Conservation (phyloP, 2,888 invertebrate genomes). For the Arrhopalites spinosus region DNA sequence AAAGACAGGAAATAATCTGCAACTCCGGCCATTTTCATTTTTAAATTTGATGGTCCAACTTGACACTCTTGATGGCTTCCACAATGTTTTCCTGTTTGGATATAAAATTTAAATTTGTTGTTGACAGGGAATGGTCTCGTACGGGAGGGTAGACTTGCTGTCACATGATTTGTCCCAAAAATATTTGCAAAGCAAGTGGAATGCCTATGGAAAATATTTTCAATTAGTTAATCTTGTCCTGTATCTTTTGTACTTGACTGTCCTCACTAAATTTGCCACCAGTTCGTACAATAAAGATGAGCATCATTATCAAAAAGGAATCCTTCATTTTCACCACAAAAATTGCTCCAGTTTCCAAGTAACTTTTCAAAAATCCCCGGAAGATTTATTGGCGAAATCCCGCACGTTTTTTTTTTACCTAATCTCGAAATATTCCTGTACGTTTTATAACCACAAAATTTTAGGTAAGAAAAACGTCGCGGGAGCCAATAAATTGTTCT, state of each 20-base stretch:
- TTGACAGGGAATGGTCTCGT: slow-evolving; percentile 81
- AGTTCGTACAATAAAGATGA: slow-evolving; percentile 45
- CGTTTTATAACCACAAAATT: too few relatives aligned
- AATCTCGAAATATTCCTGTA: too few relatives aligned
- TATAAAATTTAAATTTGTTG: not conserved
- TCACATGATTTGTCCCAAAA: slow-evolving; percentile 86
- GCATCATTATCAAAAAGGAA: not conserved
- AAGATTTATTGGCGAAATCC: too few relatives aligned
- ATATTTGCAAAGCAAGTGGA: slow-evolving; percentile 90
- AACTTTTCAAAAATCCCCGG: too few relatives aligned
- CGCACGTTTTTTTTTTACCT: too few relatives aligned
- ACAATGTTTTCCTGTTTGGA: too few relatives aligned
- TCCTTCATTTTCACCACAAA: too few relatives aligned
- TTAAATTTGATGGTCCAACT: too few relatives aligned
- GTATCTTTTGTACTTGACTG: slow-evolving; percentile 77
- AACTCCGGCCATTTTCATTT: too few relatives aligned
- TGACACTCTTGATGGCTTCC: too few relatives aligned
- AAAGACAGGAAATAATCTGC: not conserved
- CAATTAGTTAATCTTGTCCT: slow-evolving; percentile 78
- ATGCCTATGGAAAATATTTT: slow-evolving; percentile 86
- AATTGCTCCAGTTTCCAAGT: not conserved
- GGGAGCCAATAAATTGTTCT: too few relatives aligned
- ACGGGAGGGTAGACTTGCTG: slow-evolving; percentile 79
- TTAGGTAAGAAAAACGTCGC: too few relatives aligned
- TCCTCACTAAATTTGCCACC: slow-evolving; percentile 76